phyloP scores from a whole-genome alignment of 2,797 vertebrate species.

The Rhabdomys pumilio region DNA sequence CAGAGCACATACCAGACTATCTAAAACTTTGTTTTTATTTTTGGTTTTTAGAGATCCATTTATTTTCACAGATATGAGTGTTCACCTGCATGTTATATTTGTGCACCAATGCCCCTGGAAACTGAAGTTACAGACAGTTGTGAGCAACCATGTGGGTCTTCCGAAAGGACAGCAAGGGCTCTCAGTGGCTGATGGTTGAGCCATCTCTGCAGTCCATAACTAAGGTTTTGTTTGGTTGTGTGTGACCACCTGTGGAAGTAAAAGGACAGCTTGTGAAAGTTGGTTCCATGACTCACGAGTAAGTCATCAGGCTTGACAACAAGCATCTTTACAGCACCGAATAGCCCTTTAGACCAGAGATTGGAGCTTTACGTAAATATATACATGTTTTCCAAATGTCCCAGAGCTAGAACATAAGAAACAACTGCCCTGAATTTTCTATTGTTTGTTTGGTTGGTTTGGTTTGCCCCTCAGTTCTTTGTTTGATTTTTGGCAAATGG shows the following conservation, averaged over 20 bases:
- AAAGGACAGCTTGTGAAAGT: background rate
- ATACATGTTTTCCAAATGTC: background rate
- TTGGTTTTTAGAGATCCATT: background rate
- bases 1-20: background rate
- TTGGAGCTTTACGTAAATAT: constrained; percentile 16
- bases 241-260: background rate
- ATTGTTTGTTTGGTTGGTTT: background rate
- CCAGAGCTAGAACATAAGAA: background rate
- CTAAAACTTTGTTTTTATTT: background rate
- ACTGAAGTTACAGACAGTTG: background rate
- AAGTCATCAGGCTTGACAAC: too few relatives aligned
- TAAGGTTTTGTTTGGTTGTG: background rate
- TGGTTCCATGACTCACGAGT: background rate
- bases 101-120: background rate
- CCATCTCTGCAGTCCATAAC: background rate
- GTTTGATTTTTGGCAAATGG: background rate
- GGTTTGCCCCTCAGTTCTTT: background rate
- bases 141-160: background rate
- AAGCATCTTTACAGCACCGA: background rate
- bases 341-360: background rate
- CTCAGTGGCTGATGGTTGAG: background rate
- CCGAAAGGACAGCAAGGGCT: background rate
- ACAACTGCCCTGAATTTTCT: background rate
- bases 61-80: background rate
- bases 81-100: background rate